phyloP scores from a whole-genome alignment of 92 coral and sea anemone species.

The Porites divaricata region DNA sequence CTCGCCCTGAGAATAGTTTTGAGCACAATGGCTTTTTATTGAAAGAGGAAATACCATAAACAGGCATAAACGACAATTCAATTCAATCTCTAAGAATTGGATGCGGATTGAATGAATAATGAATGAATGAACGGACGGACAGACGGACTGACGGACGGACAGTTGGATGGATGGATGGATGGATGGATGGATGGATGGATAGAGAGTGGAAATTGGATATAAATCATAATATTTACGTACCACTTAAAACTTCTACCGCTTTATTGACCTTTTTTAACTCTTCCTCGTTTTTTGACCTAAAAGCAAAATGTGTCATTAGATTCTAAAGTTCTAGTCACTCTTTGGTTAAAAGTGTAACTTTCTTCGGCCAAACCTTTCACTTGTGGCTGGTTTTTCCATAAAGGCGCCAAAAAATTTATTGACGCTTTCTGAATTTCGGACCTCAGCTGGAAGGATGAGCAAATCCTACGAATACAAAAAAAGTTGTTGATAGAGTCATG shows the following conservation, averaged over 20 bases:
- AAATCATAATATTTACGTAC: not conserved
- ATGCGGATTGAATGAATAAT: too few species aligned
- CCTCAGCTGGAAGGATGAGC: conserved; percentile 14
- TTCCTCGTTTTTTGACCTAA: conserved; percentile 24
- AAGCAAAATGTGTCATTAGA: not conserved
- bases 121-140: too few species aligned
- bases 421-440: conserved; percentile 15
- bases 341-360: too few species aligned
- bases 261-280: conserved; percentile 17
- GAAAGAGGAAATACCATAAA: too few species aligned
- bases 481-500: not conserved
- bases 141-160: too few species aligned
- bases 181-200: conserved; percentile 22
- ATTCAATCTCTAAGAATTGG: too few species aligned
- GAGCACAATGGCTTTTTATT: too few species aligned
- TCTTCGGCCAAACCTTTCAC: not conserved
- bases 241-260: conserved; percentile 25
- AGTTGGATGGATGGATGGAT: not conserved
- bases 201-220: not conserved
- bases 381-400: not conserved
- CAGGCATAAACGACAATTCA: too few species aligned
- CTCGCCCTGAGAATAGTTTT: conserved; percentile 6
- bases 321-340: too few species aligned
- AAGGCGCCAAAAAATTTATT: conserved; percentile 25
- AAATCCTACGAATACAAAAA: conserved; percentile 21